A percentile compares a stretch with the other conserved stretches of the same genome.
phyloP scores from a whole-genome alignment of 2,797 vertebrate genomes.

The Perodicticus potto region DNA sequence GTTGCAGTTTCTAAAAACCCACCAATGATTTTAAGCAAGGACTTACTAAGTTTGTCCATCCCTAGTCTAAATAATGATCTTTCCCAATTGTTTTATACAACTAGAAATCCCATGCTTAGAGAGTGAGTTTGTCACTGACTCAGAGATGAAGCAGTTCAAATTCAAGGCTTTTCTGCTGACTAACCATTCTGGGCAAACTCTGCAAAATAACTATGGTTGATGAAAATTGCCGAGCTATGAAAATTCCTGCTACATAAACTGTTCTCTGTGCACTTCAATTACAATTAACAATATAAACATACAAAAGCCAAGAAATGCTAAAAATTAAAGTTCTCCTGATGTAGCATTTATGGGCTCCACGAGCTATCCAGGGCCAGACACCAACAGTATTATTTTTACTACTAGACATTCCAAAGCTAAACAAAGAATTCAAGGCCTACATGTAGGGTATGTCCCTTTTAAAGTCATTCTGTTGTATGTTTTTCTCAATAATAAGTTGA shows the following conservation, averaged over 20 bases:
- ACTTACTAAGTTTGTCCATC: neutral
- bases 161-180: constrained; percentile 52
- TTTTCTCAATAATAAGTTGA: neutral
- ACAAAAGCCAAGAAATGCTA: constrained; percentile 19
- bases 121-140: constrained; percentile 38
- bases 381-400: constrained; percentile 2
- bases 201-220: neutral
- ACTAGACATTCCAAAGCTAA: neutral
- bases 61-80: constrained; percentile 24
- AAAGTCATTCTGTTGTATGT: neutral
- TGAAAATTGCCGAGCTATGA: constrained; percentile 1
- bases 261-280: constrained; percentile 4
- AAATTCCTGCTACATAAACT: neutral
- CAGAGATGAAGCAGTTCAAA: constrained; percentile 53
- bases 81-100: constrained; percentile 48
- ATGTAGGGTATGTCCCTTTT: neutral
- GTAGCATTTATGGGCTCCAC: neutral
- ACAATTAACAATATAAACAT: neutral
- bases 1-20: neutral
- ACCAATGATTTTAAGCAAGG: neutral
- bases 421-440: neutral
- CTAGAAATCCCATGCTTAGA: neutral
- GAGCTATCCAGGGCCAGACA: neutral
- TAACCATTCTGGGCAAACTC: constrained; percentile 32
- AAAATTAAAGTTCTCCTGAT: constrained; percentile 30